Conservation (phyloP, 2,888 invertebrate genomes). For the Isotomurus palustris region DNA sequence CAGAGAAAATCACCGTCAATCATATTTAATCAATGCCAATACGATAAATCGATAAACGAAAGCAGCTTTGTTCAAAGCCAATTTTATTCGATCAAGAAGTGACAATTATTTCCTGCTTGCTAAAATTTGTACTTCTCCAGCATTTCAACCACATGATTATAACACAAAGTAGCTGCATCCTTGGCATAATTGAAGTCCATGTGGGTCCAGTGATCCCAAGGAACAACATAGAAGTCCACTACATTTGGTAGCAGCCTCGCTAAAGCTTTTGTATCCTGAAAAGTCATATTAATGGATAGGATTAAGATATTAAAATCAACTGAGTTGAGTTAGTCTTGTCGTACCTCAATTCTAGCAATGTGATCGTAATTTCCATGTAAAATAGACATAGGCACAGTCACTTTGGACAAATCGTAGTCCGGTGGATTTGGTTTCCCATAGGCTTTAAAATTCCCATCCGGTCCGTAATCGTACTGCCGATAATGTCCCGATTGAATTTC, state of each 20-base stretch:
- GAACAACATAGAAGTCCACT: background rate
- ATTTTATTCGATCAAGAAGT: too few species aligned
- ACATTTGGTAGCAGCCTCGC: background rate
- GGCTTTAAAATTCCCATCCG: background rate
- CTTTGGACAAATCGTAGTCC: constrained; percentile 1
- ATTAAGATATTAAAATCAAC: background rate
- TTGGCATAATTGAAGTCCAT: constrained; percentile 1
- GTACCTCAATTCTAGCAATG: constrained; percentile 1
- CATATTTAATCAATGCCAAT: too few species aligned
- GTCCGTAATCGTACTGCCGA: constrained; percentile 2
- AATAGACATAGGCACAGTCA: background rate
- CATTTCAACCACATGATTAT: background rate
- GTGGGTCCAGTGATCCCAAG: background rate
- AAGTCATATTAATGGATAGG: too few species aligned
- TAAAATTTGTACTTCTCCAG: background rate
- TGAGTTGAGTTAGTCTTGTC: background rate
- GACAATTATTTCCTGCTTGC: background rate
- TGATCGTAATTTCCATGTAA: background rate
- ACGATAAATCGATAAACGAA: too few species aligned
- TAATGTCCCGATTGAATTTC: background rate
- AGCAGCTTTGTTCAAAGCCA: too few species aligned
- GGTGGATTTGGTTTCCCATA: background rate
- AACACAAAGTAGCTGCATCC: background rate
- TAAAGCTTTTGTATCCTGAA: background rate
- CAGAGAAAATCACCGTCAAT: too few species aligned